These are phyloP conservation scores for Conus canariensis DNA, from an alignment of 2,888 invertebrate species.

Conservation along the genomic window DNA sequence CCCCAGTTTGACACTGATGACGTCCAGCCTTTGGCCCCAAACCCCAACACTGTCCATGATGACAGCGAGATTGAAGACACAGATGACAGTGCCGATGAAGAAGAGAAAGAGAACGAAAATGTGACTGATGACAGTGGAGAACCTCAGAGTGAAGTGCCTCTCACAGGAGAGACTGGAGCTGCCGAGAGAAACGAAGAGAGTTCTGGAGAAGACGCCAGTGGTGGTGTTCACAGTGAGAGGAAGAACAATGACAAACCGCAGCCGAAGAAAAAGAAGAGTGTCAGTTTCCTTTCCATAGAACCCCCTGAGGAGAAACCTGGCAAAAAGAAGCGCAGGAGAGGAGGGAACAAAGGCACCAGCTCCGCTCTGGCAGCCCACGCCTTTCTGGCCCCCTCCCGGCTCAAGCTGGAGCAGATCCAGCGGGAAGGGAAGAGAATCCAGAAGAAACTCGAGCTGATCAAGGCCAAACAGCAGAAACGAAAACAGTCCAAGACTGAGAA, in stretches of 20 bases:
- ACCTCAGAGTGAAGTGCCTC: constrained; percentile 15
- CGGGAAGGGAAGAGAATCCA: constrained; percentile 21
- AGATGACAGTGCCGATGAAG: constrained; percentile 10
- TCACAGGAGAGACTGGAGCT: constrained; percentile 19
- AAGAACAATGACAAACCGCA: constrained; percentile 13
- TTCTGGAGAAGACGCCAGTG: neutral
- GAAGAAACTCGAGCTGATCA: constrained; percentile 35
- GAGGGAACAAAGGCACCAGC: neutral
- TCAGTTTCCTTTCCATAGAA: constrained; percentile 1
- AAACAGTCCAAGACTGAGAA: constrained; percentile 1
- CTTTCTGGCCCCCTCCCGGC: constrained; percentile 32
- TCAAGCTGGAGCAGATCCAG: constrained; percentile 34
- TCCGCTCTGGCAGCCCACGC: neutral
- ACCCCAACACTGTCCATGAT: neutral
- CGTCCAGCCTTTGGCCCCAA: neutral
- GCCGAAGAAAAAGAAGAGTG: constrained; percentile 5
- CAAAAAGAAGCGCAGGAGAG: constrained; percentile 9
- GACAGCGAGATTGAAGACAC: neutral
- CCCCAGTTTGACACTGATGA: constrained; percentile 3
- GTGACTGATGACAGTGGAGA: constrained; percentile 22
- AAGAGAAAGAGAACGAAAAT: constrained; percentile 32
- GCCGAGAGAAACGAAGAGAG: neutral
- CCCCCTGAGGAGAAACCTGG: neutral
- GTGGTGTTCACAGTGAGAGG: neutral
- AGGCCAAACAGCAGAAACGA: constrained; percentile 20